Percentiles rank a stretch among this genome's conserved stretches.
Evolutionary conservation across 2,797 vertebrate species (phyloP).

Genomic region (Hemibagrus guttatus): DNA sequence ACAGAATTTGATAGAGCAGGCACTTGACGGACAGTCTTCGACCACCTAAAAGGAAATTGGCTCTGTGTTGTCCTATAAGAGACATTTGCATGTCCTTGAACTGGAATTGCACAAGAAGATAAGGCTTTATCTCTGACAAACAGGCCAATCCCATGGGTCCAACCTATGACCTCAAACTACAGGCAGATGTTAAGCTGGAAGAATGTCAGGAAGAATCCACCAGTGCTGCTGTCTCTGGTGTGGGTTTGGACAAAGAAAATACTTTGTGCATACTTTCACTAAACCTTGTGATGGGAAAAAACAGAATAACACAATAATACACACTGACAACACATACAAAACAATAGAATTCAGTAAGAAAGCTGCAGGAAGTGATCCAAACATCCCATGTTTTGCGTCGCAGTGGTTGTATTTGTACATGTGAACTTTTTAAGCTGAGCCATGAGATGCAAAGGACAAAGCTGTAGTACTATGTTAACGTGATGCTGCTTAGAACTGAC

Average conservation of each 20-base stretch:
- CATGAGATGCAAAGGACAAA: background rate
- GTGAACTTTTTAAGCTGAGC: background rate
- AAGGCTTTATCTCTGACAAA: background rate
- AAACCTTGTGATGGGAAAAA: background rate
- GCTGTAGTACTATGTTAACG: background rate
- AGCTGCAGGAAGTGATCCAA: background rate
- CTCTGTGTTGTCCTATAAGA: background rate
- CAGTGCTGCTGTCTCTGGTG: background rate
- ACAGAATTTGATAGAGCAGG: background rate
- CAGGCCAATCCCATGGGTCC: background rate
- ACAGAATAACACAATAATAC: no score
- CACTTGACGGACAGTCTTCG: background rate
- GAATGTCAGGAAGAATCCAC: background rate
- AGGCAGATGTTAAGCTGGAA: constrained; percentile 10
- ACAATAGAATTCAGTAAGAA: background rate
- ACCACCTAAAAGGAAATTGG: background rate
- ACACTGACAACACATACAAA: no score
- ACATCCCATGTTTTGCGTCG: background rate
- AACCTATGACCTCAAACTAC: constrained; percentile 3
- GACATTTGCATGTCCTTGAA: constrained; percentile 1
- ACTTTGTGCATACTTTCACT: background rate
- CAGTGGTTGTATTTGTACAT: background rate
- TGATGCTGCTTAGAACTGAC: no score
- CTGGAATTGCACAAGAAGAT: background rate
- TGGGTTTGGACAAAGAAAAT: background rate